These are phyloP conservation scores for Xerus rutilus DNA, from an alignment of 2,797 vertebrate species.

Conservation along the genomic window DNA sequence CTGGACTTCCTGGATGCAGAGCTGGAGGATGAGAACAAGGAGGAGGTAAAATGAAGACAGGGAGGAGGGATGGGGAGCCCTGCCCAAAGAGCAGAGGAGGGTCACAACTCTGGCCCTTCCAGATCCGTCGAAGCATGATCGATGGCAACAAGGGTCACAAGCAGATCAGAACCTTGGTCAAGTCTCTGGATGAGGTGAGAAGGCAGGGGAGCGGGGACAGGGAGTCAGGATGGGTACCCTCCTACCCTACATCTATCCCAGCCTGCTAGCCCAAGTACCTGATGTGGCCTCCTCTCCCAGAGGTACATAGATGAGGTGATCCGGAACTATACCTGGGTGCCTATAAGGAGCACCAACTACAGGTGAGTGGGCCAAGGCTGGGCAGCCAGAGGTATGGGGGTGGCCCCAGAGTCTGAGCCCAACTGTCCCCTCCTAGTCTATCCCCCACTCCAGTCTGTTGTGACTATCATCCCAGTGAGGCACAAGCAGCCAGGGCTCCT, in stretches of 20 bases:
- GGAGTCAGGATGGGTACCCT: background rate
- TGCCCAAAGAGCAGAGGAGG: background rate
- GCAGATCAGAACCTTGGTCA: conserved; percentile 96
- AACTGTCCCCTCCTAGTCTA: background rate
- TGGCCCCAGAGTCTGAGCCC: background rate
- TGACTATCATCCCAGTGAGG: background rate
- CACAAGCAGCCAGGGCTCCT: background rate
- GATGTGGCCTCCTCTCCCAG: conserved; percentile 87
- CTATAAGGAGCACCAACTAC: conserved; percentile 98
- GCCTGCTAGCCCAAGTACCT: conserved; percentile 44
- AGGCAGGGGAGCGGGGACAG: accelerated
- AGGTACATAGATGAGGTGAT: conserved; percentile 96
- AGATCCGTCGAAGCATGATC: conserved; percentile 98
- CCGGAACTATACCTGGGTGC: conserved; percentile 97
- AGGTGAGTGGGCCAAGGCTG: conserved; percentile 89
- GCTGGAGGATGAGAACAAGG: conserved; percentile 96
- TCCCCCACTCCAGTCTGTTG: background rate
- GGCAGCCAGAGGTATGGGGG: background rate
- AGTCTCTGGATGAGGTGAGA: conserved; percentile 97
- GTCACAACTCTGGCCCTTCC: conserved; percentile 7
- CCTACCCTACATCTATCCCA: too few species aligned
- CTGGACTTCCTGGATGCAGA: conserved; percentile 98
- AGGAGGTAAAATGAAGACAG: conserved; percentile 90
- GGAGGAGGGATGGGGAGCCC: background rate
- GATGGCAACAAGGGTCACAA: conserved; percentile 94